phyloP scores from a whole-genome alignment of 2,113 vertebrate species.

The Stigmatopora nigra region DNA sequence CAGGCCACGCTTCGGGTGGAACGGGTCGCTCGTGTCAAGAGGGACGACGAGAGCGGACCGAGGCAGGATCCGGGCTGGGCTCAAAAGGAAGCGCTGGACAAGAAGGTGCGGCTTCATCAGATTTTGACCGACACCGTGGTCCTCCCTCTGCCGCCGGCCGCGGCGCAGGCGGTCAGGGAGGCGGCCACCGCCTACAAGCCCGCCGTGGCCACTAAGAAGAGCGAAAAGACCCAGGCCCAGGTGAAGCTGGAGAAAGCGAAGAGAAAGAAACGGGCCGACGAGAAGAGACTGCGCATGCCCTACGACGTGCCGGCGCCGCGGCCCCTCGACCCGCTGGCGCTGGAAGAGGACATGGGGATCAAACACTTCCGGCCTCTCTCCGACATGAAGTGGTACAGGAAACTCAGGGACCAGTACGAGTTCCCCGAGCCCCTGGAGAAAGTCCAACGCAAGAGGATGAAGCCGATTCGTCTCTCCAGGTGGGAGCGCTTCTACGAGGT shows the following conservation, averaged over 20 bases:
- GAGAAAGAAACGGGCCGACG: conserved; percentile 78
- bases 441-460: conserved; percentile 83
- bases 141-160: conserved; percentile 79
- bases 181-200: conserved; percentile 90
- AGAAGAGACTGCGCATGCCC: conserved; percentile 88
- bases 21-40: conserved; percentile 81
- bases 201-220: conserved; percentile 83
- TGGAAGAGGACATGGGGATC: conserved; percentile 86
- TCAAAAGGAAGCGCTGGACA: conserved; percentile 79
- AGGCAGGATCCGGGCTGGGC: conserved; percentile 73
- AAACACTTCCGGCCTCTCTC: conserved; percentile 92
- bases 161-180: conserved; percentile 87
- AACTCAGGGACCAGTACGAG: conserved; percentile 90
- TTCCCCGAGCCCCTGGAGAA: conserved; percentile 93
- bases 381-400: conserved; percentile 99
- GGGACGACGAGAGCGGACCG: conserved; percentile 74
- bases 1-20: conserved; percentile 90
- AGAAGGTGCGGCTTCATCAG: conserved; percentile 87
- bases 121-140: conserved; percentile 81
- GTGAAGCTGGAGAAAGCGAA: conserved; percentile 79
- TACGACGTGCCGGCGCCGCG: conserved; percentile 85
- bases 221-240: conserved; percentile 81
- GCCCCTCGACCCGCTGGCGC: conserved; percentile 61
- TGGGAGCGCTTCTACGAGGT: conserved; percentile 98
- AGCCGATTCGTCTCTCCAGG: conserved; percentile 92